Base-by-base conservation (phyloP, 1,140 invertebrate genomes). In the Polypedilum pembai region DNA sequence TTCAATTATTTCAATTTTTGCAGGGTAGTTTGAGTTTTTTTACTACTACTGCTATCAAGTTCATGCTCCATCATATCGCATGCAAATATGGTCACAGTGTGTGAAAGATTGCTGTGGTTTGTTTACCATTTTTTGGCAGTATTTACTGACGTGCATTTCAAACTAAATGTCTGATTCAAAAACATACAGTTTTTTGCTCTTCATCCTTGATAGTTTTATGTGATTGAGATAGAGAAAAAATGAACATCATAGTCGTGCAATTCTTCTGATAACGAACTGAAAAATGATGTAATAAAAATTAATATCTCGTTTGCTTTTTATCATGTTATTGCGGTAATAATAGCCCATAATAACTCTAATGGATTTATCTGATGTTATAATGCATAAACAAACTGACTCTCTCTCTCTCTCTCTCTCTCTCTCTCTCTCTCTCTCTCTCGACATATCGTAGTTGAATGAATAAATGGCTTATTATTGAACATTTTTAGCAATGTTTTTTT, bases 261-360 rank as follows among this genome's bases (percentile, higher is more conserved):
- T 33, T 33, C 24, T 33, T 56, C 45, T n/a, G 45, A 56, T 56
- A 56, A 56, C 45, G 65, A 69, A 69, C 65, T 69, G 65, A 69
- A 69, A 69, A 69, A 69, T 69, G 65, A 69, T 69, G 65, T 69
- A 69, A 69, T 69, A 69, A 69, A 69, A 69, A 69, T 69, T 20
- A 18, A 69, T 69, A 69, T 20, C 17, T 18, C 20, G 65, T 20
- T 69, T 18, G 65, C 17, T 21, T 69, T 33, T 69, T 69, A 69
- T 69, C 65, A 69, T 69, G 20, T 21, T 33, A 69, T 8, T 21
- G 65, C 20, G 65, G 65, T 20, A 20, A 69, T 56, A 56, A 56
- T 69, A 21, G 20, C 65, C 20, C 17, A 20, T 69, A 69, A 69
- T 69, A 69, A 69, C 65, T 7, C 18, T 69, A 69, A 69, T 69